A percentile compares a stretch with the other conserved stretches of the same genome.
phyloP scores from a whole-genome alignment of 2,888 invertebrate species.

The Macrosiphum euphorbiae region DNA sequence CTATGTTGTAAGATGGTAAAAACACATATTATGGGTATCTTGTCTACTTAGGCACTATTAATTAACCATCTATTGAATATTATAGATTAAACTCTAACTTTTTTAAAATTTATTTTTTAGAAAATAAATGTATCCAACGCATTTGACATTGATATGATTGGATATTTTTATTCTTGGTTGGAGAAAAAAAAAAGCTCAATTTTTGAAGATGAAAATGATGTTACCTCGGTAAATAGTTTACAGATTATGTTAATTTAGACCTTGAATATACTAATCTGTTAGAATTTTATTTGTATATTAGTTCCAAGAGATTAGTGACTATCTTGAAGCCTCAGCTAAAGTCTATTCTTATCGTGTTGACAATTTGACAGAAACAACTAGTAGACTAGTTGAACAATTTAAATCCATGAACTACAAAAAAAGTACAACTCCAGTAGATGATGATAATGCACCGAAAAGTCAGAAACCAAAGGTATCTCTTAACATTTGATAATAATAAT shows the following conservation, averaged over 20 bases:
- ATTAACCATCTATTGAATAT: not conserved
- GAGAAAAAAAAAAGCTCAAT: not conserved
- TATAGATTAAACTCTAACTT: not conserved
- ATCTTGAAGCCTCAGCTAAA: slow-evolving; percentile 32
- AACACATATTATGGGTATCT: not conserved
- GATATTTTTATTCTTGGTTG: slow-evolving; percentile 22
- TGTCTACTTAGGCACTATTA: not conserved
- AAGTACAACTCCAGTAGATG: not conserved
- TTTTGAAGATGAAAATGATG: not conserved
- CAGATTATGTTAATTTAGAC: not conserved
- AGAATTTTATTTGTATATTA: not conserved
- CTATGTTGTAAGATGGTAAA: not conserved
- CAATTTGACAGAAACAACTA: not conserved
- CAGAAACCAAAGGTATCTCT: slow-evolving; percentile 5
- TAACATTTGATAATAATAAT: too few species aligned
- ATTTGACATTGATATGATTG: slow-evolving; percentile 55
- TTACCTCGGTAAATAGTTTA: not conserved
- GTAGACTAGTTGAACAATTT: slow-evolving; percentile 20
- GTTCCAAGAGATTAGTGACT: slow-evolving; percentile 50
- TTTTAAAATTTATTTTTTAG: slow-evolving; percentile 24
- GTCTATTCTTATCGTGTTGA: slow-evolving; percentile 46
- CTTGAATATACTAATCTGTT: not conserved
- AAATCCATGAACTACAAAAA: not conserved
- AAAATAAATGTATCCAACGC: slow-evolving; percentile 46
- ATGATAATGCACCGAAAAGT: not conserved